phyloP scores from a whole-genome alignment of 2,113 vertebrate genomes.

The Paradisaea rubra region DNA sequence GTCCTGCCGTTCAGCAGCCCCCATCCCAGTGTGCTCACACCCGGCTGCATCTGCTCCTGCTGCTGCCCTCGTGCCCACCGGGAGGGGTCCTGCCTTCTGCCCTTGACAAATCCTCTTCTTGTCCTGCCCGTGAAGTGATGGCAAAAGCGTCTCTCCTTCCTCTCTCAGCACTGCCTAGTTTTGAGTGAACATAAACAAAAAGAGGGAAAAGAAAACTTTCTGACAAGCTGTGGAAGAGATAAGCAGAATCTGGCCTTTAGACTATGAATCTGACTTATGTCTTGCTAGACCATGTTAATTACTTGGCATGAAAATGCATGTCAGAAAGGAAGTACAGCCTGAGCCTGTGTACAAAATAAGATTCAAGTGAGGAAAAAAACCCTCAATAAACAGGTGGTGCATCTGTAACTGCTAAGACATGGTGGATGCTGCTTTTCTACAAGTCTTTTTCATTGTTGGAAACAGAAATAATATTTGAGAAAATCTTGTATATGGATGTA shows the following conservation, averaged over 20 bases:
- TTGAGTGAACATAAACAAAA: not conserved
- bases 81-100: not conserved
- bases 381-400: not conserved
- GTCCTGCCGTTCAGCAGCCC: accelerated
- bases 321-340: not conserved
- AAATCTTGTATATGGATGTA: not conserved
- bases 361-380: not conserved
- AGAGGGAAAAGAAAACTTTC: not conserved
- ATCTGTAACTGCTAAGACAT: not conserved
- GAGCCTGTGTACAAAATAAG: not conserved
- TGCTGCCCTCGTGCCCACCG: not conserved
- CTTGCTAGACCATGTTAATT: not conserved
- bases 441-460: not conserved
- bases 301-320: not conserved
- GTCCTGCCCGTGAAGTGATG: not conserved
- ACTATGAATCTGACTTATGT: not conserved
- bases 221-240: not conserved
- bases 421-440: not conserved
- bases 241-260: not conserved
- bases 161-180: not conserved
- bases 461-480: not conserved
- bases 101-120: not conserved
- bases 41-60: not conserved
- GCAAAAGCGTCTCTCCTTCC: not conserved
- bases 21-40: not conserved